Percentiles rank a stretch among this genome's conserved stretches.
phyloP scores from a whole-genome alignment of 2,113 vertebrate species.

The Acrocephalus kingi region DNA sequence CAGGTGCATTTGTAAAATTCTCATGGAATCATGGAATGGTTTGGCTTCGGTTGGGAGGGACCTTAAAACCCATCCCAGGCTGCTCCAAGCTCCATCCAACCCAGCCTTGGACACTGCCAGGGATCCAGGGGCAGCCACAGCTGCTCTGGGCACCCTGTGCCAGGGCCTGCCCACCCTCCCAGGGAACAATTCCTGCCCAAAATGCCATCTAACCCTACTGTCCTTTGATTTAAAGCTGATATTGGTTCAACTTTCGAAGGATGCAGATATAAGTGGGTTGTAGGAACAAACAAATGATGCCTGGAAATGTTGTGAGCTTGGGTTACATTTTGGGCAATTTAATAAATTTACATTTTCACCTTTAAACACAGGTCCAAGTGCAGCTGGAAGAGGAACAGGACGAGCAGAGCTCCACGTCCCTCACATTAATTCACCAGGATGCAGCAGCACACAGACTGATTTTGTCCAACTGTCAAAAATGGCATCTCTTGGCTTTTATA shows the following conservation, averaged over 20 bases:
- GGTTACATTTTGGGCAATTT: background rate
- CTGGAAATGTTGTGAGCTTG: rapidly evolving
- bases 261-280: rapidly evolving
- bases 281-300: background rate
- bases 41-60: background rate
- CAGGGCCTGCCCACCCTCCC: background rate
- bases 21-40: background rate
- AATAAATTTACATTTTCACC: background rate
- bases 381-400: background rate
- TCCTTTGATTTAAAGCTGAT: background rate
- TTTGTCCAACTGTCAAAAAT: constrained; percentile 34
- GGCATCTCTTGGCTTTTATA: background rate
- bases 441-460: background rate
- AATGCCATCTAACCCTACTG: rapidly evolving
- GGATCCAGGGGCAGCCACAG: background rate
- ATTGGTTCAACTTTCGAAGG: background rate
- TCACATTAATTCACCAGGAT: background rate
- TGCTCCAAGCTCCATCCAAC: background rate
- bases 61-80: background rate
- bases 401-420: background rate
- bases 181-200: background rate
- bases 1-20: background rate
- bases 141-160: background rate
- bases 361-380: background rate
- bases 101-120: background rate